Percentiles rank a stretch among this genome's conserved stretches.
These are phyloP conservation scores for Pecten maximus DNA, from an alignment of 2,888 invertebrate genomes.

Conservation along the genomic window DNA sequence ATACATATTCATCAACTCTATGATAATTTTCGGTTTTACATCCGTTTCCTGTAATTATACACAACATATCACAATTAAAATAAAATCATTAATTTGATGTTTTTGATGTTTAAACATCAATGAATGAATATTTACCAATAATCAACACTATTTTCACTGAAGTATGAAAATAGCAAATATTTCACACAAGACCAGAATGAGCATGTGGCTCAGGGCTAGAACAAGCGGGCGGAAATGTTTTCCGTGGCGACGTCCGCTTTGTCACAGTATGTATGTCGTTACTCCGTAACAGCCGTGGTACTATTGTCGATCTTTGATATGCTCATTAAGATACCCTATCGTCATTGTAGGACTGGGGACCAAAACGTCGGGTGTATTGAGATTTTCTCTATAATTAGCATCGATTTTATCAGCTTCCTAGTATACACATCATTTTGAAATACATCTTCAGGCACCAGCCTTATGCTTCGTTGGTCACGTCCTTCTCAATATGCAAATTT, in stretches of 20 bases:
- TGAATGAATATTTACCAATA: no score
- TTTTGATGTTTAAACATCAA: no score
- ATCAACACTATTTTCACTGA: no score
- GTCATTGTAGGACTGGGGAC: not conserved
- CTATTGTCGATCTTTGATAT: not conserved
- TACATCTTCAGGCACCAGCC: not conserved
- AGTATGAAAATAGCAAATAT: no score
- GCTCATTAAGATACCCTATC: not conserved
- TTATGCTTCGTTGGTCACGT: not conserved
- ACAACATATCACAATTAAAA: no score
- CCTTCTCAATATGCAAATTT: not conserved
- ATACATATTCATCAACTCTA: no score
- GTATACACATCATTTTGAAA: not conserved
- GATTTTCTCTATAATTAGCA: not conserved
- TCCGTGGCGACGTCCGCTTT: not conserved
- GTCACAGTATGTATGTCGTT: not conserved
- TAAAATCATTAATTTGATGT: no score
- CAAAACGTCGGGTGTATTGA: not conserved
- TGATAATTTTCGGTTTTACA: no score
- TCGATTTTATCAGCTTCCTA: not conserved
- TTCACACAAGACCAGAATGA: no score
- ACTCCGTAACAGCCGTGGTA: not conserved
- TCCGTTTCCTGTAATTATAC: no score
- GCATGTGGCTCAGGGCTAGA: no score
- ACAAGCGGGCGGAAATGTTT: no score